Conservation (phyloP, 2,113 vertebrate genomes). For the Poecilia latipinna region DNA sequence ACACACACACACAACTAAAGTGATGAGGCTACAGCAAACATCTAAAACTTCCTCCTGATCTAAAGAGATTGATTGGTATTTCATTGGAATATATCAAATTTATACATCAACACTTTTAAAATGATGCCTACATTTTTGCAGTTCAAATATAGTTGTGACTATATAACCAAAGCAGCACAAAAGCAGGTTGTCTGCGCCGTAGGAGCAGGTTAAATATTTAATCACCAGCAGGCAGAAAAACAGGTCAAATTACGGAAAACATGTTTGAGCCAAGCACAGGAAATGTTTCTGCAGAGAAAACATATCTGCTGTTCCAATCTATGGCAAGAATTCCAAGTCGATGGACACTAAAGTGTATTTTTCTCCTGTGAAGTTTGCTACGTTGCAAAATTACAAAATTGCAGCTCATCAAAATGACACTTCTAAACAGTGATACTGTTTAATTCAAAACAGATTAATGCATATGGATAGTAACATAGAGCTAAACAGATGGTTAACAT, state of each 20-base stretch:
- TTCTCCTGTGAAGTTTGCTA: neutral
- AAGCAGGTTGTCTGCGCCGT: constrained; percentile 23
- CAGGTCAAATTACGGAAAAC: constrained; percentile 45
- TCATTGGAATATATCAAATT: too few relatives aligned
- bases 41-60: too few relatives aligned
- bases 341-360: neutral
- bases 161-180: neutral
- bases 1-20: too few relatives aligned
- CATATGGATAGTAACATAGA: neutral
- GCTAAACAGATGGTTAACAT: too few relatives aligned
- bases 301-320: neutral
- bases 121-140: too few relatives aligned
- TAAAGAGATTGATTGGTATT: too few relatives aligned
- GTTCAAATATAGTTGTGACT: neutral
- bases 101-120: neutral
- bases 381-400: neutral
- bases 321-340: neutral
- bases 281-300: neutral
- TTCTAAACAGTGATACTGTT: neutral
- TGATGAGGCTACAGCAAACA: too few relatives aligned
- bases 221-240: constrained; percentile 34
- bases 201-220: constrained; percentile 66
- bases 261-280: constrained; percentile 33
- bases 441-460: neutral
- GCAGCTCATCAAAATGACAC: neutral